Conservation (phyloP, 2,888 invertebrate genomes). For the Aphodius sticticus region DNA sequence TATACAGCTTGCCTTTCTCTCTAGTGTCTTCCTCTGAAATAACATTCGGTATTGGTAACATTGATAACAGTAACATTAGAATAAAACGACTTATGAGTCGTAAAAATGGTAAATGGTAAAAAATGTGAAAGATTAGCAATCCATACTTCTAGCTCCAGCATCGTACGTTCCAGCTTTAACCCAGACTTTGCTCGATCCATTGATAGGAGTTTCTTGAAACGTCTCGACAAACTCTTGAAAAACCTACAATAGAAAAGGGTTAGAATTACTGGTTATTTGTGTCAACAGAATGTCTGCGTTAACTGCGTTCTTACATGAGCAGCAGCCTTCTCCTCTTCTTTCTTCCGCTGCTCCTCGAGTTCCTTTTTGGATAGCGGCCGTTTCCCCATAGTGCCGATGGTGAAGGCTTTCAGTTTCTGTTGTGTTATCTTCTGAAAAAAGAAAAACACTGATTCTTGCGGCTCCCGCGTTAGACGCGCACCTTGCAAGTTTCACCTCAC, state of each 20-base stretch:
- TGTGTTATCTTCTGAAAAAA: constrained; percentile 61
- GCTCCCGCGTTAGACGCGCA: not conserved
- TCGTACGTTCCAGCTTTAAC: constrained; percentile 98
- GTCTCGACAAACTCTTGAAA: constrained; percentile 98
- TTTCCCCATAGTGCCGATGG: constrained; percentile 77
- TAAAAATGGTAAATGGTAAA: too few relatives aligned
- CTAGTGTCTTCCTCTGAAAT: constrained; percentile 84
- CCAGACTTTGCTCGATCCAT: constrained; percentile 88
- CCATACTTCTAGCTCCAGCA: constrained; percentile 85
- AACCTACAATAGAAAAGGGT: constrained; percentile 64
- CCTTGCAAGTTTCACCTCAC: not conserved
- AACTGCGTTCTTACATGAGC: constrained; percentile 73
- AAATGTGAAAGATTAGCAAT: not conserved
- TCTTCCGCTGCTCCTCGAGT: constrained; percentile 84
- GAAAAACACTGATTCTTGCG: constrained; percentile 14
- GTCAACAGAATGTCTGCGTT: not conserved
- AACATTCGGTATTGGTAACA: constrained; percentile 42
- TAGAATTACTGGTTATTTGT: not conserved
- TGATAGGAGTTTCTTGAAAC: constrained; percentile 87
- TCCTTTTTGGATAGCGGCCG: constrained; percentile 81
- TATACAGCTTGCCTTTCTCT: constrained; percentile 91
- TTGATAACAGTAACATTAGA: too few relatives aligned
- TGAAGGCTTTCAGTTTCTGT: constrained; percentile 80
- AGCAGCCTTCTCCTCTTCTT: constrained; percentile 89
- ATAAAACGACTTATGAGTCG: constrained; percentile 35